Percentiles rank a stretch among this genome's conserved stretches.
Conservation (phyloP, 2,888 invertebrate species). For the Molanna angustata region DNA sequence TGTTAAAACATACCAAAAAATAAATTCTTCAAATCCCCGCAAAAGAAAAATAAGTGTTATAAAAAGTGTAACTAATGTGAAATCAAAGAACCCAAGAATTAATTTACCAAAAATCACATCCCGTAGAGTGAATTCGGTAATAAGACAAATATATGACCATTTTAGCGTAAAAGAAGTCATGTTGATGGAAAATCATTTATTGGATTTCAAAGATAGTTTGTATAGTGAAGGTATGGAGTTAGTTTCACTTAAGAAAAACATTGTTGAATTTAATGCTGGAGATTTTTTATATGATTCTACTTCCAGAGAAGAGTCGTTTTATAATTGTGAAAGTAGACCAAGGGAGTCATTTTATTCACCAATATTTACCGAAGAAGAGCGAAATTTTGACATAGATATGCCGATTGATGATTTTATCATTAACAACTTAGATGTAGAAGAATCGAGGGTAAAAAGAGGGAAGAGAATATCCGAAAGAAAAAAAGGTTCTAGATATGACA, state of each 20-base stretch:
- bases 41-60: neutral
- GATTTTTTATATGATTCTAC: conserved; percentile 22
- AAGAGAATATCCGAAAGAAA: conserved; percentile 34
- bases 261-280: neutral
- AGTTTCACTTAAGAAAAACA: conserved; percentile 12
- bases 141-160: conserved; percentile 3
- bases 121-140: neutral
- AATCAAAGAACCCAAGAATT: neutral
- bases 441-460: conserved; percentile 18
- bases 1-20: neutral
- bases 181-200: conserved; percentile 4
- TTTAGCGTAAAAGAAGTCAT: conserved; percentile 18
- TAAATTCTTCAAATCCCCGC: too few species aligned
- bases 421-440: conserved; percentile 14
- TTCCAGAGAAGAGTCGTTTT: neutral
- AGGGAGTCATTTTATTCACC: conserved; percentile 30
- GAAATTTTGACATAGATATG: neutral
- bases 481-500: conserved; percentile 34
- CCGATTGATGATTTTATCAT: conserved; percentile 11
- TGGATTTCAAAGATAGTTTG: neutral
- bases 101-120: conserved; percentile 4
- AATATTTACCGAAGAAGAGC: conserved; percentile 20
- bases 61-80: neutral
- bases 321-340: neutral
- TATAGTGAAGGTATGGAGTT: conserved; percentile 4